Conservation (phyloP, 2,797 vertebrate species). For the Hipposideros larvatus region DNA sequence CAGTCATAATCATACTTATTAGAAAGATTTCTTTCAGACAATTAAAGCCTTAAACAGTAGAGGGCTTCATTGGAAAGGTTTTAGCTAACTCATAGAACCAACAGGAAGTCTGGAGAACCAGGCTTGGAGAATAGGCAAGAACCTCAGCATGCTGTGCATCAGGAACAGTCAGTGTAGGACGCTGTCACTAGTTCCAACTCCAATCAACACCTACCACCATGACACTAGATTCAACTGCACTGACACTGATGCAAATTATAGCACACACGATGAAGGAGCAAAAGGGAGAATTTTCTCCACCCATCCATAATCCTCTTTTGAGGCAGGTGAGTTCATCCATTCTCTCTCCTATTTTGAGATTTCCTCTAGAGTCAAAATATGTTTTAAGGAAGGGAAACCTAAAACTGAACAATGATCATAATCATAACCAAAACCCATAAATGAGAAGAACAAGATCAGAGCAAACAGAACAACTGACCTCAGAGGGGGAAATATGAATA, state of each 20-base stretch:
- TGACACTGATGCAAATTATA: background rate
- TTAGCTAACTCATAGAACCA: background rate
- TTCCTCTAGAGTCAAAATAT: background rate
- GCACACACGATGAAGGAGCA: background rate
- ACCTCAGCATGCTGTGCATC: rapidly evolving
- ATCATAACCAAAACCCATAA: background rate
- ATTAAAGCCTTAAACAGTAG: background rate
- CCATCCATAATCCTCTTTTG: background rate
- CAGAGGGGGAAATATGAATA: background rate
- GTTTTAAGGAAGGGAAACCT: background rate
- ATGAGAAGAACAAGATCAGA: background rate
- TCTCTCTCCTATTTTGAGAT: background rate
- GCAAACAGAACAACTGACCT: background rate
- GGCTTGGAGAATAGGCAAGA: background rate
- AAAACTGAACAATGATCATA: background rate
- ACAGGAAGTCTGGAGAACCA: background rate
- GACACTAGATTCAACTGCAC: background rate
- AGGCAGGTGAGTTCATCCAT: background rate
- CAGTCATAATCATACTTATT: background rate
- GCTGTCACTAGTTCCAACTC: background rate
- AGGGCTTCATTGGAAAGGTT: background rate
- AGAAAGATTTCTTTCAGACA: background rate
- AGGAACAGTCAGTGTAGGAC: background rate
- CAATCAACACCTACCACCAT: background rate
- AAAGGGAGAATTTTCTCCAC: background rate